Conservation (phyloP, 2,113 vertebrate genomes). For the Percopsis transmontana region DNA sequence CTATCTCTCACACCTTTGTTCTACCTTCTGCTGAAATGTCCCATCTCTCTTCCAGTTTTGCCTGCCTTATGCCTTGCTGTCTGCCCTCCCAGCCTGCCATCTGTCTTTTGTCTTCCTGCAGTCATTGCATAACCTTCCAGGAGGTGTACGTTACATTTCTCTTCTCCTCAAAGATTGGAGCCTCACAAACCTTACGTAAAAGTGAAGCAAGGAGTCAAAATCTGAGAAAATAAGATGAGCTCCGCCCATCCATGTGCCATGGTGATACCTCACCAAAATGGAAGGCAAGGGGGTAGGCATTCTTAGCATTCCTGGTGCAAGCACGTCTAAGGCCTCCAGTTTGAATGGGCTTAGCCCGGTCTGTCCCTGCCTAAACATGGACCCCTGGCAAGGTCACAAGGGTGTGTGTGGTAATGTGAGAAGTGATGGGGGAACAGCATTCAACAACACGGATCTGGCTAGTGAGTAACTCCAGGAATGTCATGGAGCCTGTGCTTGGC, state of each 20-base stretch:
- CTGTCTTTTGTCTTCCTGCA: conserved; percentile 42
- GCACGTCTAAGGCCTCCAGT: conserved; percentile 11
- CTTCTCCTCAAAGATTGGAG: not conserved
- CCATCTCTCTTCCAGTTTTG: not conserved
- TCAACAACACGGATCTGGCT: not conserved
- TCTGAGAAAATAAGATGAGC: conserved; percentile 16
- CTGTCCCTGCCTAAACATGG: conserved; percentile 29
- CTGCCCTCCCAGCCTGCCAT: conserved; percentile 41
- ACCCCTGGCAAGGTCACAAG: conserved; percentile 9
- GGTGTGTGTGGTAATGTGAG: not conserved
- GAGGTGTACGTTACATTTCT: conserved; percentile 18
- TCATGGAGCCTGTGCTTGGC: not conserved
- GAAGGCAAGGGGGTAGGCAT: conserved; percentile 38
- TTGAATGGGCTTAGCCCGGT: conserved; percentile 1
- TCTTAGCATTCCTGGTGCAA: conserved; percentile 64
- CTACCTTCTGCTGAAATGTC: not conserved
- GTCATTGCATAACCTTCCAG: conserved; percentile 31
- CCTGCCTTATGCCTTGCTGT: not conserved
- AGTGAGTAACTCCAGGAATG: not conserved
- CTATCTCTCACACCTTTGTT: not conserved
- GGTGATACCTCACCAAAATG: conserved; percentile 38
- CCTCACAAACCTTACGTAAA: conserved; percentile 5
- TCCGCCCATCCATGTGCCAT: conserved; percentile 17
- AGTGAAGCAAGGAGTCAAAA: conserved; percentile 16
- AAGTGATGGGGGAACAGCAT: not conserved